These are phyloP conservation scores for Prionailurus bengalensis DNA, from an alignment of 2,113 vertebrate species.

Conservation along the genomic window DNA sequence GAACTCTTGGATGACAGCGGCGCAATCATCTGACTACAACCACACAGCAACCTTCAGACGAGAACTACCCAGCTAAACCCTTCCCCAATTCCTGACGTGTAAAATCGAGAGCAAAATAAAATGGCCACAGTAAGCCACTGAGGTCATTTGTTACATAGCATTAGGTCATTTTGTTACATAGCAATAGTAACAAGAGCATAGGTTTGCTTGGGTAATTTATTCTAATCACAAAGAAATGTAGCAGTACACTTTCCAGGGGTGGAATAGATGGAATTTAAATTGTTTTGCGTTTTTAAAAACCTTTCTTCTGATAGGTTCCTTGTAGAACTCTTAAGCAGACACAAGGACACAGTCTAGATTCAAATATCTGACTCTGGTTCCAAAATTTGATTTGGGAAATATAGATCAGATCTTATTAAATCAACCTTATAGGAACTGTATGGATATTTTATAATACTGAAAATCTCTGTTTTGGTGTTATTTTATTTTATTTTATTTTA, in stretches of 20 bases:
- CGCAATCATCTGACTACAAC: not conserved
- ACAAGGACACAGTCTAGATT: not conserved
- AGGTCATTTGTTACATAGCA: not conserved
- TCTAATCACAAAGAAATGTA: not conserved
- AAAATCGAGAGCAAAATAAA: not conserved
- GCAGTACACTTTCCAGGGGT: not conserved
- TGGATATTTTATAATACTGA: not conserved
- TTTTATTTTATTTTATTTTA: not conserved
- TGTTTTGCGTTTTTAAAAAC: not conserved
- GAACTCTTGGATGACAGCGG: no score
- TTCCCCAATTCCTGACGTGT: not conserved
- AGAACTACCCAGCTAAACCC: not conserved
- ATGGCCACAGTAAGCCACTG: not conserved
- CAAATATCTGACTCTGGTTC: not conserved
- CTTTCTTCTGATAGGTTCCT: not conserved
- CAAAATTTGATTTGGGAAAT: not conserved
- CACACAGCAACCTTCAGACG: not conserved
- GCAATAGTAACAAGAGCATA: not conserved
- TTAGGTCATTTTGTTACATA: not conserved
- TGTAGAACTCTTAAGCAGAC: not conserved
- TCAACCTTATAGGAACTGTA: not conserved
- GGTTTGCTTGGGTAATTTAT: not conserved
- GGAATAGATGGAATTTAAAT: not conserved
- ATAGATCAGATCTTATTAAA: not conserved
- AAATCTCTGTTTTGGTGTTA: not conserved